phyloP scores from a whole-genome alignment of 2,888 invertebrate genomes.

The Escarpia spicata region DNA sequence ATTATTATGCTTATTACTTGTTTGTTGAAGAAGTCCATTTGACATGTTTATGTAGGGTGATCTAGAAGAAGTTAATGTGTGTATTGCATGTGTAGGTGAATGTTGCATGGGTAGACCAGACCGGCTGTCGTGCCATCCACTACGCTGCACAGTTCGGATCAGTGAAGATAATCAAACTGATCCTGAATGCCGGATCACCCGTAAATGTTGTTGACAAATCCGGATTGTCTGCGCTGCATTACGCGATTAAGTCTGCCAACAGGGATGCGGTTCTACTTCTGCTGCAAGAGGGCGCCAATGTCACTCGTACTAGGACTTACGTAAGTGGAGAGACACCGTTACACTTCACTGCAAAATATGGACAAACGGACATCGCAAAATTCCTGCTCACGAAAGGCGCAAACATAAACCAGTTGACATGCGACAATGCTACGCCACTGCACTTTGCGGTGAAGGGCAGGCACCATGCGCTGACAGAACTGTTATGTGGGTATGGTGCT shows the following conservation, averaged over 20 bases:
- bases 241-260: slow-evolving; percentile 32
- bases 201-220: slow-evolving; percentile 31
- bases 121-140: slow-evolving; percentile 42
- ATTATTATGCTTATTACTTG: background rate
- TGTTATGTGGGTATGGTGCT: slow-evolving; percentile 44
- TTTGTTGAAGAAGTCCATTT: background rate
- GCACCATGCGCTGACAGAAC: slow-evolving; percentile 26
- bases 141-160: slow-evolving; percentile 43
- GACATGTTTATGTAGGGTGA: background rate
- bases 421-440: slow-evolving; percentile 45
- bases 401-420: slow-evolving; percentile 42
- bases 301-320: slow-evolving; percentile 36
- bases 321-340: slow-evolving; percentile 38
- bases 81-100: background rate
- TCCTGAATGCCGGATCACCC: slow-evolving; percentile 38
- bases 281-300: slow-evolving; percentile 38
- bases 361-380: slow-evolving; percentile 31
- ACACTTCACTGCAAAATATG: slow-evolving; percentile 37
- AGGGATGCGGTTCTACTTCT: slow-evolving; percentile 27
- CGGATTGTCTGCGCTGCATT: slow-evolving; percentile 35
- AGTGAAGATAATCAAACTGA: slow-evolving; percentile 30
- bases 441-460: slow-evolving; percentile 46
- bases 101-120: slow-evolving; percentile 7
- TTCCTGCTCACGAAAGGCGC: slow-evolving; percentile 39
- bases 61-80: background rate